Percentiles rank a stretch among this genome's conserved stretches.
These are phyloP conservation scores for Sinocyclocheilus anophthalmus DNA, from an alignment of 2,113 vertebrate species.

Conservation along the genomic window DNA sequence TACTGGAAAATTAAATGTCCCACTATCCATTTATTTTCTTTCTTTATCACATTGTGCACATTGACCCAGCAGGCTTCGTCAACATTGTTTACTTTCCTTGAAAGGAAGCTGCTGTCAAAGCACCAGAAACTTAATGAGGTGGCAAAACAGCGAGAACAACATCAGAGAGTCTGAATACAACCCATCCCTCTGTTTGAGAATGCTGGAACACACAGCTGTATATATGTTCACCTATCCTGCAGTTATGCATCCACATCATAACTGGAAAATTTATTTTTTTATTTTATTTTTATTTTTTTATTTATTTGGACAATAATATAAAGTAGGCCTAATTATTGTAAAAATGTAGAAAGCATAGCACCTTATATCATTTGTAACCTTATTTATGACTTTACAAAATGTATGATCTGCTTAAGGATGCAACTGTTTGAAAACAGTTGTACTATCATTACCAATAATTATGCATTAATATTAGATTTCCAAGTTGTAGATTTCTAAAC, in stretches of 20 bases:
- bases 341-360: too few relatives aligned
- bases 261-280: not conserved
- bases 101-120: slow-evolving; percentile 34
- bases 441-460: too few relatives aligned
- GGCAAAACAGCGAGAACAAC: slow-evolving; percentile 10
- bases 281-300: too few relatives aligned
- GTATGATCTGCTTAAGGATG: too few relatives aligned
- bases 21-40: not conserved
- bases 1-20: slow-evolving; percentile 14
- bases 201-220: not conserved
- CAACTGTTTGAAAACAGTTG: too few relatives aligned
- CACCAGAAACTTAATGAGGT: slow-evolving; percentile 25
- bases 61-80: slow-evolving; percentile 12
- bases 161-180: slow-evolving; percentile 7
- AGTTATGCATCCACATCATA: not conserved
- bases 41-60: slow-evolving; percentile 32
- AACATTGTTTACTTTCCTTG: slow-evolving; percentile 29
- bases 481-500: too few relatives aligned
- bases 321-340: too few relatives aligned
- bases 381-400: too few relatives aligned
- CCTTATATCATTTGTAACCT: too few relatives aligned
- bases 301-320: too few relatives aligned
- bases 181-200: slow-evolving; percentile 20
- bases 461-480: too few relatives aligned
- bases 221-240: not conserved